Evolutionary conservation across 2,797 vertebrate species (phyloP), one percentile per base, ranked within the genome.

Genomic region (Arrhamphus sclerolepis): DNA sequence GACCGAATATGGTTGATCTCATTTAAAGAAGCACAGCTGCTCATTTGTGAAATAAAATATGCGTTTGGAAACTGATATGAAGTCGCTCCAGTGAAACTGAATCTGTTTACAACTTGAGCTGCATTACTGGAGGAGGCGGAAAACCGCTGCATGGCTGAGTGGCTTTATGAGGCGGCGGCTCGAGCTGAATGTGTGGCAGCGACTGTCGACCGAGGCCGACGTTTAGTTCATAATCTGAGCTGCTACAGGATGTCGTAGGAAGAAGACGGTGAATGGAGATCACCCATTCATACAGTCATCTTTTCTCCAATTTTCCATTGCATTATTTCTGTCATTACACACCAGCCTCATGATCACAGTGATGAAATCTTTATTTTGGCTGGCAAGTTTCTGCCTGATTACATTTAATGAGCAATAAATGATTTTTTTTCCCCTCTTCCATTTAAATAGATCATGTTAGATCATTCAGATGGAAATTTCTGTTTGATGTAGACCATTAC

Each of bases 281-380:
- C 86, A 87, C 79, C 86, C 78, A 78, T 87, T 90, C 83, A 89
- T 86, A 88, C 79, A 89, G 76, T 81, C 81, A 61, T 87, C 78
- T 84, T 89, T 88, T 82, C 76, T 83, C 72, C 83, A 85, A 87
- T 83, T 90, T 86, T 66, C 78, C 74, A 65, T 81, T 64, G 83
- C 83, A 80, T 82, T 81, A 72, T 84, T 82, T 87, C 82, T 85
- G 80, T 84, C 84, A 82, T 88, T 85, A 84, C 71, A 75, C 80
- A 68, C 84, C 81, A 86, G 82, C 58, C 85, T 81, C 79, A 61
- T 66, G 69, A 79, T 82, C 86, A 85, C 85, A 87, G 86, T 88
- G 85, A 85, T 81, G 78, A 84, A 81, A 88, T 89, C 78, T 86
- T 89, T 89, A 90, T 92, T 91, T 90, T 89, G 84, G 77, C 85